Evolutionary conservation across 2,888 invertebrate species (phyloP).

Genomic region (Leptopterna dolabrata): DNA sequence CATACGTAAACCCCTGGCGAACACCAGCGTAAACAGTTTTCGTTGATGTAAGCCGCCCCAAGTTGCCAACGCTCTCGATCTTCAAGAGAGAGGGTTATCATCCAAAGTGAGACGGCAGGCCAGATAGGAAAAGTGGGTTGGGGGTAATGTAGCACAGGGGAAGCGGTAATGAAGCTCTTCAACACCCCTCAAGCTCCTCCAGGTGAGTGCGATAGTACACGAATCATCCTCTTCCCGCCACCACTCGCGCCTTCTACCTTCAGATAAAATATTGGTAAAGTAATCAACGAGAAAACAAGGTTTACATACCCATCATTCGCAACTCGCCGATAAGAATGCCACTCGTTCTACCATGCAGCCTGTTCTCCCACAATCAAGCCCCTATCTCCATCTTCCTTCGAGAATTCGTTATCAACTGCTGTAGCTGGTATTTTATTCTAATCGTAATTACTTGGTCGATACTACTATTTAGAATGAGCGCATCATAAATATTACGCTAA

Average conservation of each 20-base stretch:
- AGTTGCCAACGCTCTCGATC: background rate
- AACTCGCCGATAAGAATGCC: background rate
- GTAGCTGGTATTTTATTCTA: too few species aligned
- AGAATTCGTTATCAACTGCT: too few species aligned
- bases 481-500: too few species aligned
- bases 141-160: constrained; percentile 4
- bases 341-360: background rate
- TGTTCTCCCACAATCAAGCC: background rate
- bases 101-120: background rate
- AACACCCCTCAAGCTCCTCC: background rate
- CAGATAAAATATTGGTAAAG: constrained; percentile 38
- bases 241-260: background rate
- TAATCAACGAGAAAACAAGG: constrained; percentile 31
- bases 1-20: background rate
- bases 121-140: background rate
- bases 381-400: background rate
- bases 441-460: too few species aligned
- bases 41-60: background rate
- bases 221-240: background rate
- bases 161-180: constrained; percentile 22
- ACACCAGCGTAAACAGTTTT: background rate
- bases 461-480: too few species aligned
- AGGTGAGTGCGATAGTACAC: background rate
- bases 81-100: background rate
- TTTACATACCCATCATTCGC: background rate